These are phyloP conservation scores for Pelvicachromis taeniatus DNA, from an alignment of 2,113 vertebrate genomes.

Conservation along the genomic window DNA sequence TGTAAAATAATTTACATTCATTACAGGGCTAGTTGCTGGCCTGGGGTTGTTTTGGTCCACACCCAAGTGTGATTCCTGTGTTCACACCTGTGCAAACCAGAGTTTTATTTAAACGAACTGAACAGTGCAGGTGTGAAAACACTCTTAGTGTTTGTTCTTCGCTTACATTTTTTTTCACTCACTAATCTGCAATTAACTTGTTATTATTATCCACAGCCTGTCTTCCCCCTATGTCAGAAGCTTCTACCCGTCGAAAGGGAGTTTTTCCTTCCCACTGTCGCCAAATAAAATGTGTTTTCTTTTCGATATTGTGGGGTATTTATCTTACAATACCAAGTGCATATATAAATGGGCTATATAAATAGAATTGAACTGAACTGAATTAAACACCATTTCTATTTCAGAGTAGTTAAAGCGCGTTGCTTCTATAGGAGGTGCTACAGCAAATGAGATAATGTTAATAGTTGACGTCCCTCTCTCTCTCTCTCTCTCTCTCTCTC, in stretches of 20 bases:
- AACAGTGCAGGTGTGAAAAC: neutral
- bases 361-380: neutral
- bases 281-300: neutral
- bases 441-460: neutral
- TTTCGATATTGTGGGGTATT: neutral
- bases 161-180: neutral
- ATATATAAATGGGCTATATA: neutral
- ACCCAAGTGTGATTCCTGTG: neutral
- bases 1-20: neutral
- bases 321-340: neutral
- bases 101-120: neutral
- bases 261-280: neutral
- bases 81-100: neutral
- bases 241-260: neutral
- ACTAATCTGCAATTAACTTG: neutral
- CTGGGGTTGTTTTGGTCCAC: neutral
- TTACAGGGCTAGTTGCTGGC: neutral
- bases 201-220: neutral
- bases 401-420: neutral
- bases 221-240: neutral
- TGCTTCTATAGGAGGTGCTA: neutral
- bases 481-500: neutral
- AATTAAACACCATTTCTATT: neutral
- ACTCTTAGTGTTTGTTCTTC: neutral
- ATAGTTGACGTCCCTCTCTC: neutral